Evolutionary conservation across 2,797 vertebrate species (phyloP).

Genomic region (Diplodus sargus): DNA sequence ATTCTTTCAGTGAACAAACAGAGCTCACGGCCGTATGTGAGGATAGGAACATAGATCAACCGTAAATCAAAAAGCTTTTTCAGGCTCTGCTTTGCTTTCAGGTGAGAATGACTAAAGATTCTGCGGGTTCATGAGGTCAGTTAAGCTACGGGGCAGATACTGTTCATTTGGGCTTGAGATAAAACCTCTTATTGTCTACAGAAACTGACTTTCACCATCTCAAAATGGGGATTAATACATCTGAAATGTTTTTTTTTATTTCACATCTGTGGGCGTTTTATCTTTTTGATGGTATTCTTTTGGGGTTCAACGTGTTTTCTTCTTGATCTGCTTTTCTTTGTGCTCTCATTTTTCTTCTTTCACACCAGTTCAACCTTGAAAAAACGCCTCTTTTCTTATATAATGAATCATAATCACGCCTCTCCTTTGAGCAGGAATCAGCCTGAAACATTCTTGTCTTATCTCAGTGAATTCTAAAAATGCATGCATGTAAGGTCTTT

Average conservation of each 20-base stretch:
- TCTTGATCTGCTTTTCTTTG: neutral
- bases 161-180: neutral
- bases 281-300: constrained; percentile 33
- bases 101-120: neutral
- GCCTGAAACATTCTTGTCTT: neutral
- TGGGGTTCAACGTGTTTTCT: constrained; percentile 7
- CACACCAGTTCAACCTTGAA: constrained; percentile 16
- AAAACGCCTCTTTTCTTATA: neutral
- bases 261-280: neutral
- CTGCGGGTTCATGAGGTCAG: neutral
- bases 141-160: neutral
- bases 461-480: neutral
- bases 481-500: neutral
- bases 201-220: neutral
- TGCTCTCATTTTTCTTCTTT: neutral
- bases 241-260: constrained; percentile 6
- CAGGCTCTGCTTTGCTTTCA: neutral
- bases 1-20: neutral
- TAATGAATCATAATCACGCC: constrained; percentile 23
- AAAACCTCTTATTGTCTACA: neutral
- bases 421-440: neutral
- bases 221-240: neutral
- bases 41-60: fast-evolving
- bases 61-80: neutral
- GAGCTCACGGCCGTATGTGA: neutral